Conservation (phyloP, 1,140 invertebrate species). For the Trichonephila clavipes region DNA sequence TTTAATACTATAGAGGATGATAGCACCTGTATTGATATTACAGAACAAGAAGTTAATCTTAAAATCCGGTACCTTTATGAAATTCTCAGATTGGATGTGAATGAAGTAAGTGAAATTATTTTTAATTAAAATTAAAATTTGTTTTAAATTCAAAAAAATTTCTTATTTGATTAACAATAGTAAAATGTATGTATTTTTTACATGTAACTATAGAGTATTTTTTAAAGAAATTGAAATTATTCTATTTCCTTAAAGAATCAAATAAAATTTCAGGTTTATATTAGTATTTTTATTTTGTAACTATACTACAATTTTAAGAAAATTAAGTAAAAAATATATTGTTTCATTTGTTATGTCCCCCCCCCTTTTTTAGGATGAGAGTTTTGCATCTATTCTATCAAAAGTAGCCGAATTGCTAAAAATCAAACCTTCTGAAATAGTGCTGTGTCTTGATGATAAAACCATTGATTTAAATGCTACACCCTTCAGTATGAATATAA, state of each 20-base stretch:
- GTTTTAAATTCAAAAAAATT: too few relatives aligned
- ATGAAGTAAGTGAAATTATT: background rate
- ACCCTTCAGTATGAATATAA: constrained; percentile 22
- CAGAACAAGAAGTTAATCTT: background rate
- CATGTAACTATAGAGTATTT: too few relatives aligned
- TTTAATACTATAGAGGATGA: background rate
- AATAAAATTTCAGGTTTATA: too few relatives aligned
- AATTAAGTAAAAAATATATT: too few relatives aligned
- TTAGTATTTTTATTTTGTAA: too few relatives aligned
- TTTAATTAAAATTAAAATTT: too few relatives aligned
- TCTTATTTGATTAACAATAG: too few relatives aligned
- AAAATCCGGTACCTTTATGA: constrained; percentile 20
- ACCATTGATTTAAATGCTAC: constrained; percentile 22
- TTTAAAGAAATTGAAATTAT: too few relatives aligned
- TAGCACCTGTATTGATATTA: background rate
- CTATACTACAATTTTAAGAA: too few relatives aligned
- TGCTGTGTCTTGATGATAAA: constrained; percentile 21
- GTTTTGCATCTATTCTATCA: background rate
- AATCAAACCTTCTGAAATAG: constrained; percentile 5
- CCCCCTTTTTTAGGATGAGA: background rate
- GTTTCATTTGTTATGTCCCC: too few relatives aligned
- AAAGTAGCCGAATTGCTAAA: constrained; percentile 4
- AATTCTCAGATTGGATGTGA: background rate
- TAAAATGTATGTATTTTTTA: too few relatives aligned
- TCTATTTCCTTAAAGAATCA: too few relatives aligned